These are phyloP conservation scores for Clamator glandarius DNA, from an alignment of 2,797 vertebrate genomes.

Conservation along the genomic window DNA sequence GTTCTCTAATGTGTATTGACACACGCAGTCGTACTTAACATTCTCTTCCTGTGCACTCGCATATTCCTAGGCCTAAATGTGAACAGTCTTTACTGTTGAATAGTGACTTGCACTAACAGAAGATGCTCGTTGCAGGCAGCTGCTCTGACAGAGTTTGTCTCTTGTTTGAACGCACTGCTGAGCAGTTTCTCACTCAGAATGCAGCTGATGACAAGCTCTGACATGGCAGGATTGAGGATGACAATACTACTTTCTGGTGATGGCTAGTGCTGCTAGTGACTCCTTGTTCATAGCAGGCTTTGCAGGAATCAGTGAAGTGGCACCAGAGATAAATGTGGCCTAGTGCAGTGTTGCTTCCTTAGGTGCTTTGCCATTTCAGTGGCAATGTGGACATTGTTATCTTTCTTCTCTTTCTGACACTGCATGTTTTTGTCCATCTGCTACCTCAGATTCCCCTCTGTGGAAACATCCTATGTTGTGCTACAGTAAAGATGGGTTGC, in stretches of 20 bases:
- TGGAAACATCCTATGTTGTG: slow-evolving; percentile 91
- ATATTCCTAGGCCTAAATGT: background rate
- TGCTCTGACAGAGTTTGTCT: background rate
- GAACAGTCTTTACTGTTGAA: background rate
- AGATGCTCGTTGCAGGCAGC: background rate
- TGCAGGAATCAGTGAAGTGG: background rate
- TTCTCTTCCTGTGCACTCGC: background rate
- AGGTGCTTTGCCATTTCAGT: background rate
- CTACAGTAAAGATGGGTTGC: slow-evolving; percentile 90
- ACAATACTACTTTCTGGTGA: background rate
- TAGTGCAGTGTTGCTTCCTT: background rate
- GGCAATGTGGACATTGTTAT: background rate
- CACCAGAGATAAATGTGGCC: background rate
- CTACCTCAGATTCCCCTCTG: slow-evolving; percentile 83
- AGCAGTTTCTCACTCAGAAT: background rate
- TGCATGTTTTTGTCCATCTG: slow-evolving; percentile 6
- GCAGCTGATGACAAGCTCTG: background rate
- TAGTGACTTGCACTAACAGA: background rate
- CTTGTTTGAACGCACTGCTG: background rate
- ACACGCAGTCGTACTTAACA: background rate
- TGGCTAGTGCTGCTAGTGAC: background rate
- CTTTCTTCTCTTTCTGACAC: background rate
- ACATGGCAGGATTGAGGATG: background rate
- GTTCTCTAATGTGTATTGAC: background rate
- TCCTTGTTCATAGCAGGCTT: background rate